Conservation (phyloP, 2,888 invertebrate species). For the Tethea ocularis region DNA sequence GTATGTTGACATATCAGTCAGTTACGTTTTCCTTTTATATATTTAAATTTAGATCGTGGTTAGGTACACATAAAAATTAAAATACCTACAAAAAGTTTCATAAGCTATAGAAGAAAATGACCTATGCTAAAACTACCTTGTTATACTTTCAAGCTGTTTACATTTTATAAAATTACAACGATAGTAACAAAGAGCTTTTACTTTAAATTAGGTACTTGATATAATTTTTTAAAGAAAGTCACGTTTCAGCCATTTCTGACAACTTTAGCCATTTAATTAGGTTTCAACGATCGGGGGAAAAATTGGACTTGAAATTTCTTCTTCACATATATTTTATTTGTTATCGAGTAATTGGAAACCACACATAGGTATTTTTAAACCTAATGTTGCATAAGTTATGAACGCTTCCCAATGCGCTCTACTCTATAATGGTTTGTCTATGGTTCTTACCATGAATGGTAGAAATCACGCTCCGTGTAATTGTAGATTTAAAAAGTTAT, state of each 20-base stretch:
- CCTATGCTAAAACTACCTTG: neutral
- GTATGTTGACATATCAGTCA: too few relatives aligned
- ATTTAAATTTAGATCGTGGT: too few relatives aligned
- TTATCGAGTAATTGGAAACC: neutral
- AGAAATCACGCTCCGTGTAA: too few relatives aligned
- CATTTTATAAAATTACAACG: neutral
- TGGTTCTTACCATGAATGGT: too few relatives aligned
- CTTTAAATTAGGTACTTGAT: constrained; percentile 26
- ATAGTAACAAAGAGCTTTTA: neutral
- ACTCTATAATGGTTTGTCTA: too few relatives aligned
- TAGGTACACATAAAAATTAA: too few relatives aligned
- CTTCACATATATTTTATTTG: constrained; percentile 14
- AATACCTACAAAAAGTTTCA: too few relatives aligned
- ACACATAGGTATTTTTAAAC: too few relatives aligned
- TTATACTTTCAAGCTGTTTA: neutral
- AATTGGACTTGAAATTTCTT: constrained; percentile 31
- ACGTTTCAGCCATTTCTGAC: constrained; percentile 48
- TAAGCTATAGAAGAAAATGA: neutral
- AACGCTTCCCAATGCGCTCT: too few relatives aligned
- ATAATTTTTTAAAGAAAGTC: constrained; percentile 44
- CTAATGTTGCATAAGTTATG: too few relatives aligned
- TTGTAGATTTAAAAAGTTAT: too few relatives aligned
- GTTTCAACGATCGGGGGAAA: constrained; percentile 38
- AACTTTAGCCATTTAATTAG: constrained; percentile 58
- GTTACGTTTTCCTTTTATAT: too few relatives aligned